These are phyloP conservation scores for Orchestes rusci DNA, from an alignment of 2,888 invertebrate species.

Conservation along the genomic window DNA sequence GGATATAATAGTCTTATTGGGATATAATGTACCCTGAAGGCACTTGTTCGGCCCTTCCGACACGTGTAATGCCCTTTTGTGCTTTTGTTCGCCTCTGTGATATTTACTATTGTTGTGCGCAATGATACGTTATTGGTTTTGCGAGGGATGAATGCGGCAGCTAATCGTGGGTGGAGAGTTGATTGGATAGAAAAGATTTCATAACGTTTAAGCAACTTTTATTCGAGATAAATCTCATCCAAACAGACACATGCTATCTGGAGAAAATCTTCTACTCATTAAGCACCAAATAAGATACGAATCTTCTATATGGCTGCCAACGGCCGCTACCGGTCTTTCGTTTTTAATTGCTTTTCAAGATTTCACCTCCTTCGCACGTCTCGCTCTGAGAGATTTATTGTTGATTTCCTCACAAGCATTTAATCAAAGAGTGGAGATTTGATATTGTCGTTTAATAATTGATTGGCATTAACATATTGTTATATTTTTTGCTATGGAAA, in stretches of 20 bases:
- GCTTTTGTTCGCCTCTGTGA: conserved; percentile 14
- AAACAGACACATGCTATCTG: conserved; percentile 2
- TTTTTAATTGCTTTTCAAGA: conserved; percentile 22
- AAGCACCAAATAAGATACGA: conserved; percentile 14
- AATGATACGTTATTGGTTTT: too few species aligned
- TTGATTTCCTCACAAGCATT: too few species aligned
- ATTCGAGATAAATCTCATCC: too few species aligned
- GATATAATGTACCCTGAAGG: conserved; percentile 20
- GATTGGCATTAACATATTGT: too few species aligned
- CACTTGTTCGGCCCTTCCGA: conserved; percentile 20
- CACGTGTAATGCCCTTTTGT: conserved; percentile 21
- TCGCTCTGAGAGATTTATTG: conserved; percentile 17
- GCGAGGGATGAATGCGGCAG: too few species aligned
- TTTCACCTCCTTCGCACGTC: conserved; percentile 22
- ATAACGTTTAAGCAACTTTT: too few species aligned
- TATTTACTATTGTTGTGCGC: too few species aligned
- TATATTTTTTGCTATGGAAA: too few species aligned
- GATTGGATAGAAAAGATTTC: too few species aligned
- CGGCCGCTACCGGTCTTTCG: conserved; percentile 20
- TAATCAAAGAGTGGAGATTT: too few species aligned
- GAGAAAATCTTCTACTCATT: conserved; percentile 18
- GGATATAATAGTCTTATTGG: conserved; percentile 21
- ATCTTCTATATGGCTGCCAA: conserved; percentile 18
- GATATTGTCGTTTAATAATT: too few species aligned
- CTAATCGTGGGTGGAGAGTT: too few species aligned